Evolutionary conservation across 2,113 vertebrate species (phyloP), one percentile per base, ranked within the genome.

Genomic region (Cichladusa arquata): DNA sequence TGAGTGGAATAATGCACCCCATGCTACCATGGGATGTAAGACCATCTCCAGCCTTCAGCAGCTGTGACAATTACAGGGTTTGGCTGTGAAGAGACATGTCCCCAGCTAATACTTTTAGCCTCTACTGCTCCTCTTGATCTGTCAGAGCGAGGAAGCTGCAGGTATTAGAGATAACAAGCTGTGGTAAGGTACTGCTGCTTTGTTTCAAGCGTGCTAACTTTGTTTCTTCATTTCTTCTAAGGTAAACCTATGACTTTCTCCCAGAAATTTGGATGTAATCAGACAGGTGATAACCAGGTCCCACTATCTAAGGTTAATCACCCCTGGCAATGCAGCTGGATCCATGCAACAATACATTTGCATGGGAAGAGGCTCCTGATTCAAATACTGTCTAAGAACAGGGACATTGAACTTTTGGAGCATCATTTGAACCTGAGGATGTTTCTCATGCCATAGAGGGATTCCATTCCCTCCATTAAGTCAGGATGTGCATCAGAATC

Each of bases 61-160:
- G 64, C 83, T 84, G 34, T 86, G 91, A 81, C 89, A 91, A 33
- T 92, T 65, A 86, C 72, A 86, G 91, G 67, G 34, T 26, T 76
- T 85, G 71, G 86, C 88, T 92, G 66, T 19, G 76, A 67, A 80
- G 65, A 95, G 76, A 92, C 17, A 1, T 2, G 19, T 93, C 91
- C 86, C 86, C 82, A 92, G 91, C 62, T 69, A 76, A 88, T 95
- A 69, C 76, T 53, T 90, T 72, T 29, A 92, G 79, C 57, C 57
- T 67, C 86, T 47, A 2, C 64, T 85, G 81, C 50, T 82, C 45
- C 25, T 90, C 79, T 88, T 92, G 61, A 72, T 90, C 91, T 92
- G 81, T 87, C 88, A 93, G 81, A 81, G 44, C 0, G 0, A 85
- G 74, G 44, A 88, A 56, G 81, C 51, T 93, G 56, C 4, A 7